These are phyloP conservation scores for Harpagus bidentatus DNA, from an alignment of 2,113 vertebrate species.

Conservation along the genomic window DNA sequence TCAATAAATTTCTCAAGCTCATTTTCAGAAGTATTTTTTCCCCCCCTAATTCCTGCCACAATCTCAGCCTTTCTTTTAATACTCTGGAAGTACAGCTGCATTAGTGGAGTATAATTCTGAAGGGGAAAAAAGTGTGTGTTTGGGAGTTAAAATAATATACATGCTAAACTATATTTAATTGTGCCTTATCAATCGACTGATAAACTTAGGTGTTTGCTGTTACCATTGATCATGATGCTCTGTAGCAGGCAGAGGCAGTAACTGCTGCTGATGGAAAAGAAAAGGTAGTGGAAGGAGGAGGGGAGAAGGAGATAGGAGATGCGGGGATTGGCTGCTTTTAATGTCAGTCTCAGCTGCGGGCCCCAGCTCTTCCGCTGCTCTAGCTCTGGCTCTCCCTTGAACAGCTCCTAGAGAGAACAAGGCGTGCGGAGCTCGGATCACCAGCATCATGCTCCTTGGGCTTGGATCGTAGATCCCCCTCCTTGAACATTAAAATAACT, in stretches of 20 bases:
- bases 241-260: conserved; percentile 18
- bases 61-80: background rate
- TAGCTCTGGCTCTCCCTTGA: conserved; percentile 48
- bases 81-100: background rate
- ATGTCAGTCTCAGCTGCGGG: conserved; percentile 28
- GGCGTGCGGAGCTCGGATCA: conserved; percentile 63
- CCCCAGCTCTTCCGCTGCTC: conserved; percentile 68
- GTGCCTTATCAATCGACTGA: background rate
- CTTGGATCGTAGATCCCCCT: conserved; percentile 53
- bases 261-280: conserved; percentile 47
- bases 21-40: background rate
- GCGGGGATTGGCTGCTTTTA: conserved; percentile 45
- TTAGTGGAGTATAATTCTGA: background rate
- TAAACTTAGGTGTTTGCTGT: conserved; percentile 1
- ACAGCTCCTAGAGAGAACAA: conserved; percentile 64
- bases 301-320: background rate
- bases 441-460: conserved; percentile 68
- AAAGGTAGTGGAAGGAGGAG: conserved; percentile 54
- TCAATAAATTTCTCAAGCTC: background rate
- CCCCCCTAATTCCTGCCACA: background rate
- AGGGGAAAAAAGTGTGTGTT: background rate
- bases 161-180: background rate
- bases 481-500: conserved; percentile 4
- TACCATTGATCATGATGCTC: conserved; percentile 31
- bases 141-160: background rate